These are phyloP conservation scores for Ditylenchus dipsaci DNA, from an alignment of 1,140 invertebrate genomes.

Conservation along the genomic window DNA sequence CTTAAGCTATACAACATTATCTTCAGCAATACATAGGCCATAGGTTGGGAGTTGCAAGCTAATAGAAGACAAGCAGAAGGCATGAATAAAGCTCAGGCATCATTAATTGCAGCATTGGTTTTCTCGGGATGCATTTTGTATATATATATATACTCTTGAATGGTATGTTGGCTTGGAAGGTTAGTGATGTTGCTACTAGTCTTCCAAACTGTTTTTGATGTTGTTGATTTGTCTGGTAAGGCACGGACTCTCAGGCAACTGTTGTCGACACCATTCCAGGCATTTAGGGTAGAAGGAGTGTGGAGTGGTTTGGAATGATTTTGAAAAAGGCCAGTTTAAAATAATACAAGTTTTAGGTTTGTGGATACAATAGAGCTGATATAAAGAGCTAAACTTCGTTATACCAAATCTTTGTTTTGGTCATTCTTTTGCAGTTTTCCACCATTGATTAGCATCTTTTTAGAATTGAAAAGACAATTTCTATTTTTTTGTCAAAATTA, in stretches of 20 bases:
- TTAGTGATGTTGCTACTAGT: background rate
- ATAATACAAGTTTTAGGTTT: background rate
- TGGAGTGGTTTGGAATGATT: background rate
- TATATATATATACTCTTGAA: background rate
- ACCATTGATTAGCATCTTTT: too few species aligned
- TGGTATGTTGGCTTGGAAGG: background rate
- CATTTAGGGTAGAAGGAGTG: background rate
- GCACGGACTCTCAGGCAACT: slow-evolving; percentile 1
- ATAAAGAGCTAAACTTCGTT: background rate
- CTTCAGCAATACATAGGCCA: too few species aligned
- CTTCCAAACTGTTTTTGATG: background rate
- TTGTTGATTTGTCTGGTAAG: background rate
- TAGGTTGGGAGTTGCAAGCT: too few species aligned
- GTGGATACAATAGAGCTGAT: background rate
- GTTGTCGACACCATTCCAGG: background rate
- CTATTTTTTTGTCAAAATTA: too few species aligned
- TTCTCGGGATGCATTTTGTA: too few species aligned
- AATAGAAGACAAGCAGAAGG: too few species aligned
- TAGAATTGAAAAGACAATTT: too few species aligned
- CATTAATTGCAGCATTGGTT: background rate
- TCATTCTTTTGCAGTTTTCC: too few species aligned
- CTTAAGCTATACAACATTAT: too few species aligned
- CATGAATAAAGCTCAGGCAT: background rate
- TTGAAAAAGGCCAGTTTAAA: background rate
- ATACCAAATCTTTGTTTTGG: too few species aligned